Evolutionary conservation across 2,113 vertebrate species (phyloP).

Genomic region (Orthochromis malagaraziensis): DNA sequence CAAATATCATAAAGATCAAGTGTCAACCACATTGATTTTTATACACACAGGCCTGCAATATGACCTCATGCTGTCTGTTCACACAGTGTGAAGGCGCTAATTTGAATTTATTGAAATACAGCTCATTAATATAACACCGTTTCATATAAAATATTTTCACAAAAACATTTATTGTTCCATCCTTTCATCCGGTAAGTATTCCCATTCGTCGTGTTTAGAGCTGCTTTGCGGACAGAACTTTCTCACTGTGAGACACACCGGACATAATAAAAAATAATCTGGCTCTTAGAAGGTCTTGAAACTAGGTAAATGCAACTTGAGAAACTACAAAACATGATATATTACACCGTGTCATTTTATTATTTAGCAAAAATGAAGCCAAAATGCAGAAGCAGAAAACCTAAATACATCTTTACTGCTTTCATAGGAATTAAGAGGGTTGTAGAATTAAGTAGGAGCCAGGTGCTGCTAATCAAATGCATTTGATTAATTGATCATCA

Average conservation of each 20-base stretch:
- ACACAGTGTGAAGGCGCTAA: neutral
- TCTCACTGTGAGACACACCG: neutral
- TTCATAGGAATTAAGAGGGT: neutral
- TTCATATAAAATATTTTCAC: neutral
- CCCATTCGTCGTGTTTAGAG: neutral
- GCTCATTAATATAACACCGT: neutral
- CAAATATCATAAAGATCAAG: slow-evolving; percentile 20
- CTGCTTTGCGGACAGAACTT: neutral
- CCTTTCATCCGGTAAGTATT: neutral
- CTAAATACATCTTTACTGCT: neutral
- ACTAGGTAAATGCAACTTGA: neutral
- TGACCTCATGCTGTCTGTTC: neutral
- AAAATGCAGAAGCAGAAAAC: neutral
- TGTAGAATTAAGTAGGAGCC: neutral
- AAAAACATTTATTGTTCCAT: neutral
- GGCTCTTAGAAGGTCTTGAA: neutral
- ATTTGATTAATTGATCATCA: neutral
- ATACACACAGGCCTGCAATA: neutral
- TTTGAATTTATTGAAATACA: neutral
- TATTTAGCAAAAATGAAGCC: neutral
- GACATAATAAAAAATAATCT: neutral
- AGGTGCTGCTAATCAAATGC: neutral
- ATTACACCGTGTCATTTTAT: neutral
- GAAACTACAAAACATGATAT: neutral
- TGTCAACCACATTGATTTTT: neutral